A percentile compares a stretch with the other conserved stretches of the same genome.
These are phyloP conservation scores for Channa maculata DNA, from an alignment of 2,113 vertebrate species.

Conservation along the genomic window DNA sequence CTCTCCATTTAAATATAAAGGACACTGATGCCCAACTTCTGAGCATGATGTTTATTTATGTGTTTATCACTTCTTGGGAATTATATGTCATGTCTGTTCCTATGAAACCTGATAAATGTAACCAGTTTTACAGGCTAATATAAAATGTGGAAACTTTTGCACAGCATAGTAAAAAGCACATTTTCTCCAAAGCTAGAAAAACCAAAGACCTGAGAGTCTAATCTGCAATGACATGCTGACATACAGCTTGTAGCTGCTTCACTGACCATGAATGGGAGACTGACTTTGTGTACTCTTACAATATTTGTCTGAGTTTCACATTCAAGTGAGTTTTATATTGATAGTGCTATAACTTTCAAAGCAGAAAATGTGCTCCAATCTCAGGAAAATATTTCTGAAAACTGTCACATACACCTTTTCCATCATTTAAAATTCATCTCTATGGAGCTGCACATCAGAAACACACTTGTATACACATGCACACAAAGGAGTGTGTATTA, in stretches of 20 bases:
- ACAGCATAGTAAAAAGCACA: not conserved
- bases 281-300: conserved; percentile 59
- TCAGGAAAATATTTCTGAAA: conserved; percentile 49
- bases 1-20: conserved; percentile 39
- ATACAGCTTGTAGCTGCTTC: conserved; percentile 61
- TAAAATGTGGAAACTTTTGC: conserved; percentile 15
- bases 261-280: conserved; percentile 63
- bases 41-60: conserved; percentile 56
- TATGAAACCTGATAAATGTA: conserved; percentile 19
- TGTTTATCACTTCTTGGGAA: conserved; percentile 52
- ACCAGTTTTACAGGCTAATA: conserved; percentile 29
- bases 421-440: conserved; percentile 52
- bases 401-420: conserved; percentile 27
- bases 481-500: conserved; percentile 22
- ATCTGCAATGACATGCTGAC: conserved; percentile 69
- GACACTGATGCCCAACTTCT: conserved; percentile 40
- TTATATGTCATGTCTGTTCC: conserved; percentile 28
- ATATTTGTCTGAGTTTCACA: conserved; percentile 64
- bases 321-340: conserved; percentile 54
- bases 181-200: conserved; percentile 34
- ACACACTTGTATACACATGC: conserved; percentile 24
- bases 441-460: conserved; percentile 29
- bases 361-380: conserved; percentile 44
- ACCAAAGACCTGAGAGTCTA: conserved; percentile 52
- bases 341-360: conserved; percentile 54